Percentiles rank a stretch among this genome's conserved stretches.
Conservation (phyloP, 2,888 invertebrate genomes). For the Tubulanus polymorphus region DNA sequence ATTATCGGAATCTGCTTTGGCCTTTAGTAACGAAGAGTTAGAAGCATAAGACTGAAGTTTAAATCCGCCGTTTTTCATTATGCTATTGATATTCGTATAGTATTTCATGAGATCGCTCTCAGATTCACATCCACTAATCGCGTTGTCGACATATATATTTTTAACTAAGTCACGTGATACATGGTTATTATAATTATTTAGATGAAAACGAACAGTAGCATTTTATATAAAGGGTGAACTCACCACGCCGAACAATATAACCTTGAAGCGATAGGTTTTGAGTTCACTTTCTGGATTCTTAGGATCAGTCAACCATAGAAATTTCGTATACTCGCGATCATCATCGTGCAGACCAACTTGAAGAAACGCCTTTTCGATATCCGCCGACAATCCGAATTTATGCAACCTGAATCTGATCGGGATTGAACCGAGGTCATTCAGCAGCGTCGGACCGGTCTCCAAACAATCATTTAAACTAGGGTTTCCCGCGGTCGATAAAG, state of each 20-base stretch:
- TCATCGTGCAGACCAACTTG: constrained; percentile 11
- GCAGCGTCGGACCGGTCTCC: no score
- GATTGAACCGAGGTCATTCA: constrained; percentile 17
- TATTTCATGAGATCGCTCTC: constrained; percentile 4
- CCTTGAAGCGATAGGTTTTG: constrained; percentile 10
- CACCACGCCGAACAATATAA: constrained; percentile 14
- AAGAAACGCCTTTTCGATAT: constrained; percentile 12
- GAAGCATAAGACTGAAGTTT: constrained; percentile 15
- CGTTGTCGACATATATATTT: constrained; percentile 19
- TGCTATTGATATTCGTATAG: constrained; percentile 5
- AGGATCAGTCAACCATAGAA: constrained; percentile 18
- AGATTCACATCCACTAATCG: constrained; percentile 1
- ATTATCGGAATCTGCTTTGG: constrained; percentile 2
- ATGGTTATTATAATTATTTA: constrained; percentile 1
- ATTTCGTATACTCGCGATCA: constrained; percentile 16
- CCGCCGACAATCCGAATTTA: constrained; percentile 5
- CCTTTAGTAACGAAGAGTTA: background rate
- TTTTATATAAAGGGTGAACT: constrained; percentile 10
- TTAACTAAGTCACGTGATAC: background rate
- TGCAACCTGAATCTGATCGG: constrained; percentile 17
- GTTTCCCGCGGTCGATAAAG: constrained; percentile 1
- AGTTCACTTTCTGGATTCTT: constrained; percentile 12
- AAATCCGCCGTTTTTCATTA: constrained; percentile 13
- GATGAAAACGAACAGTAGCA: constrained; percentile 16
- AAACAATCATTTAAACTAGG: constrained; percentile 22